Base-by-base conservation (phyloP, 2,797 vertebrate genomes). In the Alectoris magna region DNA sequence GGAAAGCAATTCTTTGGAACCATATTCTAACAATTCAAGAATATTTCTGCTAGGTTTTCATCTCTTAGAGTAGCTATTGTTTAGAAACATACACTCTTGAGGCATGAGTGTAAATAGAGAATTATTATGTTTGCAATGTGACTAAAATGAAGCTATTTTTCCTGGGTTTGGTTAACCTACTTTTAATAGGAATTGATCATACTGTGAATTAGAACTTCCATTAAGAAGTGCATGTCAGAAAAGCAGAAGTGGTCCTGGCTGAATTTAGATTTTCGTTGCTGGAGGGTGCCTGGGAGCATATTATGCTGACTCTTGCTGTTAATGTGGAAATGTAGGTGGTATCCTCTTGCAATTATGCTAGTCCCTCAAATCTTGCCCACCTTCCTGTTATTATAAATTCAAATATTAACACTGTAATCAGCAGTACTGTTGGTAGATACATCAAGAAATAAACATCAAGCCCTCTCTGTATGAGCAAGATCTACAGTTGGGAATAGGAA, bases 151-250 rank as follows among this genome's bases (percentile, higher is more conserved):
- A 93, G 82, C 18, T 60, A 49, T 95, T 94, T 95, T 93, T 11
- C 66, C 59, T 26, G 6, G 22, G 6, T 95, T 94, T 94, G 8
- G 41, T 81, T 94, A 87, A 59, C 62, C 21, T 73, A 9, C 74
- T 95, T 94, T 84, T 76, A 92, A 89, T 36, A 88, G 26, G 76
- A 92, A 88, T 93, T 91, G 71, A 86, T 91, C 82, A 82, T 60
- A 53, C 24, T 58, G 15, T 73, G 64, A 90, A 73, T 92, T 92
- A 84, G 48, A 72, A 73, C 64, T 93, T 93, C 31, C 48, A 60
- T 70, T 86, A 90, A 77, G 34, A 81, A 17, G 17, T 86, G 7
- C 44, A 70, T 27, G 41, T 46, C 78, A 86, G 68, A 84, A 88
- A 79, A 76, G 24, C 22, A 73, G 27, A 81, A 92, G 31, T 17